Base-by-base conservation (phyloP, 1,140 invertebrate species). In the Zaprionus africanus region DNA sequence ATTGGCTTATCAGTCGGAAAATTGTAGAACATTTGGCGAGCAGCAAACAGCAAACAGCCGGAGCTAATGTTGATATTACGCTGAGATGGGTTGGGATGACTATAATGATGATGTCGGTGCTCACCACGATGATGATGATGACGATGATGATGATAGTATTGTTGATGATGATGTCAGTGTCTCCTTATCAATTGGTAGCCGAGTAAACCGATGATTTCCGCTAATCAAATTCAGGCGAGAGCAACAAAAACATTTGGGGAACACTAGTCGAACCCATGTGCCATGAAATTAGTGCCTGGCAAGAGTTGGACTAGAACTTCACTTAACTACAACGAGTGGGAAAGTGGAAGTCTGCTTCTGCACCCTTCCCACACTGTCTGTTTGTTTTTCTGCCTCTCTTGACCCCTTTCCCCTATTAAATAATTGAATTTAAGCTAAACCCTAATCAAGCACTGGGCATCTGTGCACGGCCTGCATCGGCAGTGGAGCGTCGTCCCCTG, bases 91-190 rank as follows among this genome's bases (percentile, higher is more conserved):
- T 24, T 51, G 19, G n/a, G 26, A 19, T 66, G 62, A 17, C 13
- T 24, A 17, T 43, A 26, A n/a, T 49, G 63, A 57, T 19, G 28
- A 31, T 31, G 28, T 31, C 9, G 28, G 9, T 34, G 31, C 31
- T 11, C 9, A 13, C 26, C 13, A 62, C 46, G 24, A 62, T 43
- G 43, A 12, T 53, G 26, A 54, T 70, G 59, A 36, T 53, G 56
- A 26, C 46, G 71, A 54, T 69, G 68, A 56, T 65, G 68, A 56
- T 38, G 31, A 38, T 58, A 49, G 59, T 75, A 49, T 65, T 65
- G 68, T 66, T 38, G 43, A 53, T 24, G 71, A 74, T 76, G 68
- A 76, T 65, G 68, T 72, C 74, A 76, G 51, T n/a, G 34, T n/a
- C 43, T 12, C 17, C 56, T 76, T 76, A 76, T 76, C 68, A 72